Base-by-base conservation (phyloP, 2,888 invertebrate species). In the Drosophila tanythrix region DNA sequence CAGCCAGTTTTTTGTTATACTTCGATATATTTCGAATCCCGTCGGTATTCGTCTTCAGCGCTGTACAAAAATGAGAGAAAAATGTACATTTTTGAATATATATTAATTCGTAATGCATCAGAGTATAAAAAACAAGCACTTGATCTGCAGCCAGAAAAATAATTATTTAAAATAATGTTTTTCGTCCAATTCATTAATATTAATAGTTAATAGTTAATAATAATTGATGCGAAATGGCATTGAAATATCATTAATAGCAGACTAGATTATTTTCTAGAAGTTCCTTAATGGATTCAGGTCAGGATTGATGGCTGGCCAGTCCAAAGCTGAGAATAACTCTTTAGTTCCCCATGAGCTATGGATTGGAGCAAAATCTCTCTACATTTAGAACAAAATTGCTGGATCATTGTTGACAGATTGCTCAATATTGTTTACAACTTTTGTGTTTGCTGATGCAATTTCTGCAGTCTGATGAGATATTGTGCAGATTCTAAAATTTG, bases 401-500 rank as follows among this genome's bases (percentile, higher is more conserved):
- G 11, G 6, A 21, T 43, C 6, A 43, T 13, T 43, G 21, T 6
- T 13, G 11, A 21, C 1, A 13, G 43, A 43, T n/a, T 43, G 2
- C 2, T 2, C n/a, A 11, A 11, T 43, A n/a, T 11, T 5, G 11
- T 6, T 40, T n/a, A 5, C n/a, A n/a, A n/a, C 11, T 11, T n/a
- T n/a, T n/a, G 40, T 2, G 5, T n/a, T 40, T n/a, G 8, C 6
- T n/a, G n/a, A n/a, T 11, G 5, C n/a, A 43, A 43, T 40, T 5
- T 10, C n/a, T n/a, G 8, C 8, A 38, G 8, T n/a, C 8, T n/a
- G 8, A 38, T 18, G 18, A 18, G 18, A n/a, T n/a, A 8, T n/a
- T n/a, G n/a, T 0, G 8, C 38, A 38, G 8, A 38, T 8, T n/a
- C 10, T 10, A n/a, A 10, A 0, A 0, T 10, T 0, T n/a, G 1